phyloP scores from a whole-genome alignment of 2,888 invertebrate genomes.

The Acronicta alni region DNA sequence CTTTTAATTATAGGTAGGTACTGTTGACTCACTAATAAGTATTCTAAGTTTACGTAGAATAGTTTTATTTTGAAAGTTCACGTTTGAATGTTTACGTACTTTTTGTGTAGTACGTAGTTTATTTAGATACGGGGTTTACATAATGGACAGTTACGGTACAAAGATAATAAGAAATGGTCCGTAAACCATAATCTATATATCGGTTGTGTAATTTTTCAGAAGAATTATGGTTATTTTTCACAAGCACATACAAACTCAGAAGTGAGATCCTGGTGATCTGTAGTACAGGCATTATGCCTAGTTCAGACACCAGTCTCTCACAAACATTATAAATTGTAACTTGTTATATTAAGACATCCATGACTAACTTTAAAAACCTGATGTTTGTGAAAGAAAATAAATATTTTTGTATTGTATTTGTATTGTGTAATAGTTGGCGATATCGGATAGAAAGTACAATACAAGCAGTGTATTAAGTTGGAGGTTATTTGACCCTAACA shows the following conservation, averaged over 20 bases:
- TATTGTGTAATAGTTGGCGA: constrained; percentile 74
- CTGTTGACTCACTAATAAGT: constrained; percentile 32
- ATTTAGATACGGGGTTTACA: constrained; percentile 65
- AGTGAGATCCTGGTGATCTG: too few species aligned
- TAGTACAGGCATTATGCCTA: too few species aligned
- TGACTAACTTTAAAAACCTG: too few species aligned
- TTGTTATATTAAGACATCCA: too few species aligned
- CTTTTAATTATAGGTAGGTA: constrained; percentile 36
- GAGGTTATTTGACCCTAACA: constrained; percentile 68
- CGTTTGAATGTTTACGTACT: constrained; percentile 57
- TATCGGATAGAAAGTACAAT: constrained; percentile 86
- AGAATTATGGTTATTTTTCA: too few species aligned
- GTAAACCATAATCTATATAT: constrained; percentile 71
- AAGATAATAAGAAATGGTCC: constrained; percentile 64
- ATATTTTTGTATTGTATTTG: too few species aligned
- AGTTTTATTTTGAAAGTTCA: constrained; percentile 59
- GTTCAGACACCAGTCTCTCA: too few species aligned
- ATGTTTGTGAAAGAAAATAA: too few species aligned
- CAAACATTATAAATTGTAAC: too few species aligned
- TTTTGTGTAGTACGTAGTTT: constrained; percentile 57
- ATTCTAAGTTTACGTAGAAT: constrained; percentile 40
- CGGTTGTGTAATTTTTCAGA: too few species aligned
- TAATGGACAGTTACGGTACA: constrained; percentile 63
- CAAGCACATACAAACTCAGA: too few species aligned
- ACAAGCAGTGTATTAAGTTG: constrained; percentile 61